Base-by-base conservation (phyloP, 2,888 invertebrate species). In the Sturmia bella region DNA sequence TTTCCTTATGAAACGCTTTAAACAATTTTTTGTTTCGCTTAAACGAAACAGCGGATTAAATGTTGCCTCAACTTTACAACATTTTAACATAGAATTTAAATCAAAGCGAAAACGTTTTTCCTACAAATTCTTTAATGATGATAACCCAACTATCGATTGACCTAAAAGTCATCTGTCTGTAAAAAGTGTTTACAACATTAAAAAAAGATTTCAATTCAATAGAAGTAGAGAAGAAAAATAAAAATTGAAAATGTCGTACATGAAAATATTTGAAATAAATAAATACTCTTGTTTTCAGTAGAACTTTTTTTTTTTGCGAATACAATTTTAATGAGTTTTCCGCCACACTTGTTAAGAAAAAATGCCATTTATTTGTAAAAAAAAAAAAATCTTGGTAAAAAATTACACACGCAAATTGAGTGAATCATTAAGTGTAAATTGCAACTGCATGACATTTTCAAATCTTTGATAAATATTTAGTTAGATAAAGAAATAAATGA, bases 341-440 rank as follows among this genome's bases (percentile, higher is more conserved):
- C 11, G 11, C 21, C n/a, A 21, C 59, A 41, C n/a, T 56, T 56
- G 7, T 17, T 6, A 21, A 24, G 32, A 32, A 21, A 39, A 17
- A 56, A 13, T 19, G 39, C 21, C 13, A 13, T 57, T 19, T 56
- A 24, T 32, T 32, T 7, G 7, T 2, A 21, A 45, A n/a, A 27
- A 45, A 21, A 32, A 48, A 4, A n/a, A 50, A 21, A 37, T 32
- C 32, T 3, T 32, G 7, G 1, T 32, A 32, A 32, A 32, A 32
- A 32, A 41, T 39, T 21, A 43, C 43, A 39, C 17, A 15, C 13
- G 41, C 27, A 48, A 57, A 70, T 48, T 59, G 4, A 70, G 57
- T 59, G 48, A 59, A 50, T 70, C 59, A 72, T 59, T 61, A 50
- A 72, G 52, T 72, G 59, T 68, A 41, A 68, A 68, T 68, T 21